phyloP scores from a whole-genome alignment of 2,113 vertebrate genomes.

The Petrocephalus microphthalmus region DNA sequence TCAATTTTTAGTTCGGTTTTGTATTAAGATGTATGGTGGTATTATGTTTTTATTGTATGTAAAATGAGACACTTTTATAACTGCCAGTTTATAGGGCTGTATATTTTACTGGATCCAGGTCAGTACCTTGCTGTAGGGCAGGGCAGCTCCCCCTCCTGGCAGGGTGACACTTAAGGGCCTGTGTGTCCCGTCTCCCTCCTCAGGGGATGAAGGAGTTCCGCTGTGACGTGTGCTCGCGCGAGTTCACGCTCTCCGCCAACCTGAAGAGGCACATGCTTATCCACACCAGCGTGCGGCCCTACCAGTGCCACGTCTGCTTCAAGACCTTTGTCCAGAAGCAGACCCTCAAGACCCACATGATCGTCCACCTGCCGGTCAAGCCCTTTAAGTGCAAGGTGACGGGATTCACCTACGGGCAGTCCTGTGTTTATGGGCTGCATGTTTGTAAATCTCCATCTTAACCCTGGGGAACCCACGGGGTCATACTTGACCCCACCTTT shows the following conservation, averaged over 20 bases:
- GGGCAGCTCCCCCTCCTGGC: not conserved
- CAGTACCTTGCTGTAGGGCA: not conserved
- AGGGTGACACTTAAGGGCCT: not conserved
- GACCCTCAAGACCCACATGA: slow-evolving; percentile 98
- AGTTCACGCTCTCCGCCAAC: slow-evolving; percentile 95
- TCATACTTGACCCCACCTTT: too few relatives aligned
- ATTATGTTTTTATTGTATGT: not conserved
- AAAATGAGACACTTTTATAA: not conserved
- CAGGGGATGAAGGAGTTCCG: slow-evolving; percentile 97
- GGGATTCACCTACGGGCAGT: not conserved
- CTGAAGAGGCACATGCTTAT: slow-evolving; percentile 98
- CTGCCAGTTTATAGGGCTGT: not conserved
- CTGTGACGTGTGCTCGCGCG: slow-evolving; percentile 90
- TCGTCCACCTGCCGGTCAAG: slow-evolving; percentile 92
- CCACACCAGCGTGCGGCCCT: slow-evolving; percentile 91
- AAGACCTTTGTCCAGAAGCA: slow-evolving; percentile 99
- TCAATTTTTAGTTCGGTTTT: not conserved
- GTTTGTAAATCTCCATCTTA: not conserved
- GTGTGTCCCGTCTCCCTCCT: not conserved
- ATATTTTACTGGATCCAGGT: not conserved
- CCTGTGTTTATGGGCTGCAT: not conserved
- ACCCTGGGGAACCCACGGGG: too few relatives aligned
- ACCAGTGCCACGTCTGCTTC: slow-evolving; percentile 98
- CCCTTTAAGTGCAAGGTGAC: slow-evolving; percentile 77
- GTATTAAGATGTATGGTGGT: not conserved